Evolutionary conservation across 2,888 invertebrate genomes (phyloP).

Genomic region (Xiphydria camelus): DNA sequence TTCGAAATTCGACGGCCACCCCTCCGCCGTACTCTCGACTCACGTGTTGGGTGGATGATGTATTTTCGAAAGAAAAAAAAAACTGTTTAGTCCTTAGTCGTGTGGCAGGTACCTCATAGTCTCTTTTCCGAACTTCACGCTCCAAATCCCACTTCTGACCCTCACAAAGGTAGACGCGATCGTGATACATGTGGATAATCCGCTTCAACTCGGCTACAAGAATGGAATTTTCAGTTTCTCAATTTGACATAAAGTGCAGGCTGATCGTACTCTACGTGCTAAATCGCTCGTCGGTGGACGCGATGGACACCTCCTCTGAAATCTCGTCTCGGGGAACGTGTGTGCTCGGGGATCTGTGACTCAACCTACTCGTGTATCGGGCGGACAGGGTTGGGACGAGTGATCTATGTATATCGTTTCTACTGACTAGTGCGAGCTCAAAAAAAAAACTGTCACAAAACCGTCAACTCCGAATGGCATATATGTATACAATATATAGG

Average conservation of each 20-base stretch:
- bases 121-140: slow-evolving; percentile 99
- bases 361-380: neutral
- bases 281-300: too few relatives aligned
- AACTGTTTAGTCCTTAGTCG: slow-evolving; percentile 21
- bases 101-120: slow-evolving; percentile 86
- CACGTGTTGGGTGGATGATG: neutral
- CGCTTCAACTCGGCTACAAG: slow-evolving; percentile 85
- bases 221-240: slow-evolving; percentile 27
- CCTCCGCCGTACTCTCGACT: neutral
- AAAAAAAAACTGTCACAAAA: slow-evolving; percentile 18
- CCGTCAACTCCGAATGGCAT: slow-evolving; percentile 15
- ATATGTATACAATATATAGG: neutral
- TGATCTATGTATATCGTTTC: neutral
- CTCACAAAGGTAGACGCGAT: slow-evolving; percentile 96
- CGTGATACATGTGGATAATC: slow-evolving; percentile 95
- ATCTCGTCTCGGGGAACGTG: neutral
- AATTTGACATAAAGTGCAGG: neutral
- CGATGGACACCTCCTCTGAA: neutral
- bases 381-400: neutral
- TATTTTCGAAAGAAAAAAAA: neutral
- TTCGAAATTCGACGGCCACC: neutral
- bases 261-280: too few relatives aligned
- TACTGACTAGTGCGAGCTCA: neutral
- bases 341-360: neutral
- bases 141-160: slow-evolving; percentile 99